These are phyloP conservation scores for Harpagifer antarcticus DNA, from an alignment of 2,797 vertebrate genomes.

Conservation along the genomic window DNA sequence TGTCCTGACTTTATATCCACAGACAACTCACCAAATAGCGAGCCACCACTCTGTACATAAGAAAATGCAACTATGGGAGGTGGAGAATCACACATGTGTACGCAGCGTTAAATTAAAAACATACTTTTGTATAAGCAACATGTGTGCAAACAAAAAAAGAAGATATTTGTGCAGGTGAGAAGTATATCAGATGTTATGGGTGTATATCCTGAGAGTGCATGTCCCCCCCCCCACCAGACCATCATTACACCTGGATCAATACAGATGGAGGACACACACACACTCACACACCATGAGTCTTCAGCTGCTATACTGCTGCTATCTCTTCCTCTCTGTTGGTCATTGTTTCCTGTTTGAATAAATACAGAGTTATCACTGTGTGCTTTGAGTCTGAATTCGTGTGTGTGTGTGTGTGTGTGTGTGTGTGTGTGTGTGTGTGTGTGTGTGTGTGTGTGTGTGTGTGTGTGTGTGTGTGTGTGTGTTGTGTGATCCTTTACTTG, in stretches of 20 bases:
- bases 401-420: conserved; percentile 18
- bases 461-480: too few species aligned
- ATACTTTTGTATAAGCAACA: conserved; percentile 76
- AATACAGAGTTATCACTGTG: conserved; percentile 72
- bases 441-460: too few species aligned
- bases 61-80: conserved; percentile 24
- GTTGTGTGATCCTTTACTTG: too few species aligned
- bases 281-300: conserved; percentile 29
- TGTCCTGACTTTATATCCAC: conserved; percentile 5
- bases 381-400: conserved; percentile 14
- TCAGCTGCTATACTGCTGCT: conserved; percentile 66
- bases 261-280: conserved; percentile 26
- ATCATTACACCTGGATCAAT: conserved; percentile 34
- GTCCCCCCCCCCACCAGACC: conserved; percentile 51
- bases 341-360: conserved; percentile 79
- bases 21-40: conserved; percentile 11
- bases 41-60: conserved; percentile 46
- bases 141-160: conserved; percentile 43
- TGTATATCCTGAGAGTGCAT: conserved; percentile 79
- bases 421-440: too few species aligned
- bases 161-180: conserved; percentile 75
- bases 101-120: conserved; percentile 54
- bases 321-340: conserved; percentile 67
- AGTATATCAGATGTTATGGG: conserved; percentile 60
- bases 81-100: conserved; percentile 67